Conservation (phyloP, 2,797 vertebrate species). For the Enteromius paludinosus region DNA sequence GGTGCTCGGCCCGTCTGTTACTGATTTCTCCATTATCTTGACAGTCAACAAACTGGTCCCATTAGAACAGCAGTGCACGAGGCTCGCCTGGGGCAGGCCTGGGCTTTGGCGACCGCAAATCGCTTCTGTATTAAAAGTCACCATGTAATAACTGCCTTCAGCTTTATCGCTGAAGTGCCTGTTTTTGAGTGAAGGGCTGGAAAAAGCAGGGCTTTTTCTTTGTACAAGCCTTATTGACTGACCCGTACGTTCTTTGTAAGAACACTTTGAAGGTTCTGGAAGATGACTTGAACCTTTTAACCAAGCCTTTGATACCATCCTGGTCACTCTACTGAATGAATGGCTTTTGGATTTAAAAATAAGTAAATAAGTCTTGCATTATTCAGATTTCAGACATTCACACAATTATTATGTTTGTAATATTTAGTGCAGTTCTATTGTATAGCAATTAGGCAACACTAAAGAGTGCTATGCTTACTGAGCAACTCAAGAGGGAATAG, state of each 20-base stretch:
- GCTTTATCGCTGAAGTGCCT: conserved; percentile 83
- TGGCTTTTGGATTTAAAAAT: not conserved
- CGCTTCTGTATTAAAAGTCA: conserved; percentile 86
- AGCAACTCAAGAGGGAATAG: conserved; percentile 47
- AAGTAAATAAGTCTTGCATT: not conserved
- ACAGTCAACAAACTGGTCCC: conserved; percentile 90
- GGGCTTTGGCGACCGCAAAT: conserved; percentile 84
- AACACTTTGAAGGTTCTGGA: conserved; percentile 47
- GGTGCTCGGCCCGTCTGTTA: conserved; percentile 80
- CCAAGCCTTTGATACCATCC: conserved; percentile 29
- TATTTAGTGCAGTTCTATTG: not conserved
- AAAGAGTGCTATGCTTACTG: not conserved
- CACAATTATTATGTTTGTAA: not conserved
- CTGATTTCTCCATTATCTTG: conserved; percentile 91
- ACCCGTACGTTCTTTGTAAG: conserved; percentile 49
- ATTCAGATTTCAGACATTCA: conserved; percentile 1
- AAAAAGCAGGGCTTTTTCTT: conserved; percentile 72
- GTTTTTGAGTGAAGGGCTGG: conserved; percentile 64
- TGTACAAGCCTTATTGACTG: conserved; percentile 75
- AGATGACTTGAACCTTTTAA: conserved; percentile 38
- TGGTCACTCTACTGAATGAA: conserved; percentile 7
- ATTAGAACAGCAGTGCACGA: conserved; percentile 82
- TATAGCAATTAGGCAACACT: not conserved
- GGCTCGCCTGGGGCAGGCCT: conserved; percentile 81
- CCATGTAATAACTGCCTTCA: conserved; percentile 84